A percentile compares a stretch with the other conserved stretches of the same genome.
Conservation (phyloP, 1,140 invertebrate species). For the Dolichoris vasculosae region DNA sequence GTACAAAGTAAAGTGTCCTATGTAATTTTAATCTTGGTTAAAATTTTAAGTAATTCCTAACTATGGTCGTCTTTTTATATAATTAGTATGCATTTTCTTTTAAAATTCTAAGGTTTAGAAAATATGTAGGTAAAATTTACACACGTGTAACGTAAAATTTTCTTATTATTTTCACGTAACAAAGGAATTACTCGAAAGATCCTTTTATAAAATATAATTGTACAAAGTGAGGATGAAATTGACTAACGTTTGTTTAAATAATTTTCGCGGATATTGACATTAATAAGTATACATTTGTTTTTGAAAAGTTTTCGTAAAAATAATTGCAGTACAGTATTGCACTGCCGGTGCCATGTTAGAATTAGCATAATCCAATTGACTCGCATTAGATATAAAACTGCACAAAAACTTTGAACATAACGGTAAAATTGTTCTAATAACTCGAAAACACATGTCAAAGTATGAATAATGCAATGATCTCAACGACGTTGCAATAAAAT, state of each 20-base stretch:
- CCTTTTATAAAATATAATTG: too few relatives aligned
- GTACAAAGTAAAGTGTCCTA: too few relatives aligned
- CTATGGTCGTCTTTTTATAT: too few relatives aligned
- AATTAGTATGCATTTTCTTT: too few relatives aligned
- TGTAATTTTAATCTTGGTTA: too few relatives aligned
- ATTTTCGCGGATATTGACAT: too few relatives aligned
- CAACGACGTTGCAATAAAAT: conserved; percentile 25
- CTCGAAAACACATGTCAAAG: conserved; percentile 47
- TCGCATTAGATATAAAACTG: conserved; percentile 34
- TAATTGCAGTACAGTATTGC: background rate
- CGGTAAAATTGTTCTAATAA: conserved; percentile 38
- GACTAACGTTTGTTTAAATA: too few relatives aligned
- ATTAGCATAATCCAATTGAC: conserved; percentile 44
- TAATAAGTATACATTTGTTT: background rate
- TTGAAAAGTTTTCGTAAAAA: background rate
- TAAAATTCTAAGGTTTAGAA: too few relatives aligned
- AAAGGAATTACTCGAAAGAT: background rate
- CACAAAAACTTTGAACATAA: conserved; percentile 35
- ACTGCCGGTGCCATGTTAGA: background rate
- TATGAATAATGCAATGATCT: conserved; percentile 49
- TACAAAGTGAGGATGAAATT: too few relatives aligned
- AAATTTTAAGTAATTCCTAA: too few relatives aligned
- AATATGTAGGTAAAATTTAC: too few relatives aligned
- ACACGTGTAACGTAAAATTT: background rate
- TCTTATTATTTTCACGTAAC: background rate